A percentile compares a stretch with the other conserved stretches of the same genome.
Conservation (phyloP, 2,113 vertebrate genomes). For the Takifugu flavidus region DNA sequence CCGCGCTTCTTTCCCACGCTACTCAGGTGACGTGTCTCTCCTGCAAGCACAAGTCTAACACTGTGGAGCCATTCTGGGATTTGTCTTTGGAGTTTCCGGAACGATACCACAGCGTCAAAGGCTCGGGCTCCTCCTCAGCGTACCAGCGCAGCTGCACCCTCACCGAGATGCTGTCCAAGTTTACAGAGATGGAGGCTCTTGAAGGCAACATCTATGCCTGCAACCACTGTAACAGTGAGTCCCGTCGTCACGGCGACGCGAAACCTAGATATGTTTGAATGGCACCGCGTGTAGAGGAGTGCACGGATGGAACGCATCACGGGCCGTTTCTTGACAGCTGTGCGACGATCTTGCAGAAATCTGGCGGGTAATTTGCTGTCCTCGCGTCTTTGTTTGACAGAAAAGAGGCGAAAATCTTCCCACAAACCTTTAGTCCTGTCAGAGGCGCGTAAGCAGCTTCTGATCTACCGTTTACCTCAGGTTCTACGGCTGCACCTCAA, state of each 20-base stretch:
- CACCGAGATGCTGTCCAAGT: conserved; percentile 97
- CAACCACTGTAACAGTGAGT: conserved; percentile 98
- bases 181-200: conserved; percentile 96
- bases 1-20: not conserved
- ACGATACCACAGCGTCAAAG: conserved; percentile 89
- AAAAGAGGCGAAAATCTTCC: conserved; percentile 91
- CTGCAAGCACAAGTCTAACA: conserved; percentile 97
- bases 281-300: no score
- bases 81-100: conserved; percentile 96
- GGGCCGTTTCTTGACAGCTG: no score
- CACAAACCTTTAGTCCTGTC: conserved; percentile 94
- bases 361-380: no score
- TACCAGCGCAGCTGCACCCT: conserved; percentile 88
- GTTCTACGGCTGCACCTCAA: conserved; percentile 99
- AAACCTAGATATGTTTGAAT: not conserved
- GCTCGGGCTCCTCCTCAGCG: conserved; percentile 72
- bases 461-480: conserved; percentile 99
- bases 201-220: conserved; percentile 98
- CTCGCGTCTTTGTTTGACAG: conserved; percentile 59
- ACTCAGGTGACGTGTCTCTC: conserved; percentile 92
- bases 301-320: no score
- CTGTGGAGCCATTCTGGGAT: conserved; percentile 97
- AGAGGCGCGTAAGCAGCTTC: conserved; percentile 97
- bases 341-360: no score
- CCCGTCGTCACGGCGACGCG: not conserved